Evolutionary conservation across 1,140 invertebrate genomes (phyloP).

Genomic region (Drosophila rufa): DNA sequence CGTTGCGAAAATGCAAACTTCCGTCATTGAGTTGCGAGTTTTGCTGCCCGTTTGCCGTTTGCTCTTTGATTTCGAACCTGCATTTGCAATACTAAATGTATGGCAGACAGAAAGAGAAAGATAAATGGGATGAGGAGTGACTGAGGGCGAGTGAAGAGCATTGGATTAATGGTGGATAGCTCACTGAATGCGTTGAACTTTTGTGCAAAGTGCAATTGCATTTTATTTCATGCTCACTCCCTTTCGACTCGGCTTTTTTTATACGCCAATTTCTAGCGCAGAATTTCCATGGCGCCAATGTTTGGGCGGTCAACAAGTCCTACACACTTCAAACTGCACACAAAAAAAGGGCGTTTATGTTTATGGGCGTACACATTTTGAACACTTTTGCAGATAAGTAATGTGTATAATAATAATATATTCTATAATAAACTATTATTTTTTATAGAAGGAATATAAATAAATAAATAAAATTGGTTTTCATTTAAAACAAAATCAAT

Average conservation of each 20-base stretch:
- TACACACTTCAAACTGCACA: constrained; percentile 16
- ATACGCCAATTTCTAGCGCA: constrained; percentile 66
- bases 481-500: no score
- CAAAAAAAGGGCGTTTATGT: constrained; percentile 1
- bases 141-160: constrained; percentile 9
- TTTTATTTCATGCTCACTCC: constrained; percentile 69
- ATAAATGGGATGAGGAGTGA: constrained; percentile 17
- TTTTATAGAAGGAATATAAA: no score
- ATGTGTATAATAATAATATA: no score
- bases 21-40: constrained; percentile 81
- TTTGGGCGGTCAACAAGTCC: constrained; percentile 41
- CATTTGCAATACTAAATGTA: constrained; percentile 41
- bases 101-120: constrained; percentile 16
- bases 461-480: no score
- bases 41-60: constrained; percentile 59
- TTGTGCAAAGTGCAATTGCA: constrained; percentile 84
- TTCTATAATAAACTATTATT: no score
- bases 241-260: constrained; percentile 56
- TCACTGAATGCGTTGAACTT: constrained; percentile 81
- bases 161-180: constrained; percentile 53
- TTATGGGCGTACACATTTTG: not conserved
- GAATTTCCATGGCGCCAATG: constrained; percentile 49
- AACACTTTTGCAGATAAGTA: not conserved
- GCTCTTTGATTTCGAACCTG: constrained; percentile 75
- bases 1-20: constrained; percentile 81